Percentiles rank a stretch among this genome's conserved stretches.
Conservation (phyloP, 2,797 vertebrate genomes). For the Hylomyscus alleni region DNA sequence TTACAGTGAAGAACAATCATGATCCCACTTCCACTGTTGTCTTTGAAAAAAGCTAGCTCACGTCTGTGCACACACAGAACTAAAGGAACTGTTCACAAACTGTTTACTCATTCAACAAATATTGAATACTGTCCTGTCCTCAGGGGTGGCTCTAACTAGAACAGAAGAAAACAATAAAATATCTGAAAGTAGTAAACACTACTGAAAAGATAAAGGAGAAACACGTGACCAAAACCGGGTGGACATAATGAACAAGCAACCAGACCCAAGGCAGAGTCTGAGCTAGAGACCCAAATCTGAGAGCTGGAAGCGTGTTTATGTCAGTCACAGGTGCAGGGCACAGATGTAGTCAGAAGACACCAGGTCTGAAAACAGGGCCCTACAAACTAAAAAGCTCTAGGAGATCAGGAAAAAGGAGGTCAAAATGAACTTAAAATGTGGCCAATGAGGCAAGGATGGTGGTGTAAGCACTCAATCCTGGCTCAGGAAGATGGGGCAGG, state of each 20-base stretch:
- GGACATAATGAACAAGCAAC: background rate
- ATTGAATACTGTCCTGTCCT: background rate
- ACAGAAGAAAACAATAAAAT: background rate
- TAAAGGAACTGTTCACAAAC: background rate
- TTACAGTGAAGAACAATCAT: background rate
- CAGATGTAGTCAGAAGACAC: background rate
- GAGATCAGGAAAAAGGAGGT: background rate
- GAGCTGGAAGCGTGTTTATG: background rate
- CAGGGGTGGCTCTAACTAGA: background rate
- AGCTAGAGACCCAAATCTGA: background rate
- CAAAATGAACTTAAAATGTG: slow-evolving; percentile 3
- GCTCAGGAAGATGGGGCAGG: background rate
- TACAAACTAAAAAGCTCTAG: background rate
- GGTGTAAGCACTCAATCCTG: background rate
- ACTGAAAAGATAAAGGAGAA: background rate
- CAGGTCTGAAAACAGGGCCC: background rate
- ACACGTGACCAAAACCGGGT: background rate
- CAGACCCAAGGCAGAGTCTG: background rate
- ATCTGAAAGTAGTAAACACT: background rate
- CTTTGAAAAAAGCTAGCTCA: slow-evolving; percentile 10
- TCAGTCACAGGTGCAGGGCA: background rate
- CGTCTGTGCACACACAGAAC: background rate
- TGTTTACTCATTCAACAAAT: slow-evolving; percentile 18
- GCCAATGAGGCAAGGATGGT: background rate
- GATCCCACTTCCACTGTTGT: background rate